Conservation (phyloP, 2,113 vertebrate genomes). For the Aplodontia rufa region DNA sequence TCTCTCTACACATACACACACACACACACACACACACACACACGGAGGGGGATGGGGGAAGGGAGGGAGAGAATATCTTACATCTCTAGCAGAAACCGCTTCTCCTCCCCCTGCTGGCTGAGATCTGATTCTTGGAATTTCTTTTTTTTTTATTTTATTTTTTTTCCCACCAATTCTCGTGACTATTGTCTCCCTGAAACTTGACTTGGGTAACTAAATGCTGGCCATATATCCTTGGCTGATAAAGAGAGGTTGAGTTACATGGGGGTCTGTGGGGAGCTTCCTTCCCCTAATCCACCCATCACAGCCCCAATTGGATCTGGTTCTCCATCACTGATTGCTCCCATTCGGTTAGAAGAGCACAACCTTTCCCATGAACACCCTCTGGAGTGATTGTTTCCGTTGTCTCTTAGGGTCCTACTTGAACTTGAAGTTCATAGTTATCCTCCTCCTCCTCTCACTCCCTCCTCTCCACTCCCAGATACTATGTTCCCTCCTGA, state of each 20-base stretch:
- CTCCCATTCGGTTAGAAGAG: background rate
- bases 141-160: no score
- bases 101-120: conserved; percentile 59
- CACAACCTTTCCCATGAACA: background rate
- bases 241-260: background rate
- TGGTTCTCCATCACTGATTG: background rate
- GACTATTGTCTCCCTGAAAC: background rate
- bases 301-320: background rate
- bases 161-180: background rate
- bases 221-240: background rate
- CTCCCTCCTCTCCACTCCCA: background rate
- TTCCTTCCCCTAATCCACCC: background rate
- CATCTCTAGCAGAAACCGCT: conserved; percentile 31
- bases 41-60: no score
- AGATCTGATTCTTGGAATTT: background rate
- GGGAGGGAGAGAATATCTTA: background rate
- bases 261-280: background rate
- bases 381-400: background rate
- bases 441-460: background rate
- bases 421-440: background rate
- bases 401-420: background rate
- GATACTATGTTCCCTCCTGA: background rate
- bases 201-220: background rate
- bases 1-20: no score
- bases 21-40: no score